Base-by-base conservation (phyloP, 1,140 invertebrate genomes). In the Drosophila prosaltans region DNA sequence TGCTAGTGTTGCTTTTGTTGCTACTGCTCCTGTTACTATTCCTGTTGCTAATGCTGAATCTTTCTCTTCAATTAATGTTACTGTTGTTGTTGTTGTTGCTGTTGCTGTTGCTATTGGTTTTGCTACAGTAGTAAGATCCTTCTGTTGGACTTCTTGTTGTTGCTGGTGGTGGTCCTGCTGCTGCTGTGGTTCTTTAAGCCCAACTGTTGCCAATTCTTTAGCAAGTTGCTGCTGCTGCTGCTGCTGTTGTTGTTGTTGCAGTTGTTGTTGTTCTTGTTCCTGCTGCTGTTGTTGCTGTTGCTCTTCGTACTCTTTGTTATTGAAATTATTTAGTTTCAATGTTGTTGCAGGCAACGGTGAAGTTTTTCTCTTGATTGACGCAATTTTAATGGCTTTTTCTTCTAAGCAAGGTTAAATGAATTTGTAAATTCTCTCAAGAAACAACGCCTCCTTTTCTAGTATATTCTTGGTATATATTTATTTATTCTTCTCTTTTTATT, bases 311-410 rank as follows among this genome's bases (percentile, higher is more conserved):
- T 41, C 68, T 61, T 65, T 65, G 72, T 60, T 81, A 57, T 69
- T 80, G 59, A 80, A 88, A 83, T 82, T 88, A 66, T 62, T 78
- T 78, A 82, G 76, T 63, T 67, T 74, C 69, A 72, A 79, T 71
- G 77, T 82, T 80, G 77, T 81, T 78, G 80, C 74, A 48, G 84
- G 84, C 69, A 84, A 71, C 73, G 84, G 85, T 69, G 86, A 90
- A 58, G 66, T 75, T 90, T 90, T 90, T 86, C 86, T 90, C 88
- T 90, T 90, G 72, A 90, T 90, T 83, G 86, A 86, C 86, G 86
- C 81, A 90, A 90, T 90, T 90, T 83, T 90, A 83, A 86, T 83
- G 80, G 74, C 65, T 90, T 80, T 86, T 86, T 83, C 58, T 68
- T 72, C 45, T 51, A 66, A 71, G 77, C 65, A 71, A 63, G 26